Base-by-base conservation (phyloP, 2,888 invertebrate genomes). In the Calliopum simillimum region DNA sequence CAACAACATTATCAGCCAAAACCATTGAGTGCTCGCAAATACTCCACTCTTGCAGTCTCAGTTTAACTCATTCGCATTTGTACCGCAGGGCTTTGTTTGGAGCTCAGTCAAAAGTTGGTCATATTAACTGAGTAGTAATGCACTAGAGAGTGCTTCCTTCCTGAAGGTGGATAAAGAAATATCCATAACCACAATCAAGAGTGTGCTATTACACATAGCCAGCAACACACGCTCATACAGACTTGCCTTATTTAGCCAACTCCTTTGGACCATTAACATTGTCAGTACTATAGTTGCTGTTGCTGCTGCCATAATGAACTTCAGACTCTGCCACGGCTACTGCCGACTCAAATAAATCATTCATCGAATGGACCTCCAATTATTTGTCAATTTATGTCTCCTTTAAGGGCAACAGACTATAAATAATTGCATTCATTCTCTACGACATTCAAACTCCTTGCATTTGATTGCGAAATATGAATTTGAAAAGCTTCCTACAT, bases 341-440 rank as follows among this genome's bases (percentile, higher is more conserved):
- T 74, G 70, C 78, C 74, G 73, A 73, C 75, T 76, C 75, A 73
- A 71, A 79, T 79, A 79, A 79, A 79, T 79, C 79, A 79, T 79
- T 75, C 77, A 76, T 76, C 77, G 78, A 79, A 76, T 76, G 78
- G 77, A 79, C 80, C 79, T 77, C 79, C 80, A 80, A 80, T 80
- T 80, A 80, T 80, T 76, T 80, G 80, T 80, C 80, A 80, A 80
- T 80, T 80, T 80, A 80, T 79, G 80, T 80, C 80, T 79, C 78
- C 79, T 80, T 79, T 76, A 79, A 80, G 80, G 79, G 79, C 79
- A 79, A 76, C 77, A 79, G 80, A 79, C 80, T 78, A 79, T 80
- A 80, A 80, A 80, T 80, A 80, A 79, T 79, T 79, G 75, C 74
- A 55, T 33, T 33, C 8, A 33, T 33, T 33, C 33, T 33, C 33